phyloP scores from a whole-genome alignment of 1,140 invertebrate genomes.

The Coelopa frigida region DNA sequence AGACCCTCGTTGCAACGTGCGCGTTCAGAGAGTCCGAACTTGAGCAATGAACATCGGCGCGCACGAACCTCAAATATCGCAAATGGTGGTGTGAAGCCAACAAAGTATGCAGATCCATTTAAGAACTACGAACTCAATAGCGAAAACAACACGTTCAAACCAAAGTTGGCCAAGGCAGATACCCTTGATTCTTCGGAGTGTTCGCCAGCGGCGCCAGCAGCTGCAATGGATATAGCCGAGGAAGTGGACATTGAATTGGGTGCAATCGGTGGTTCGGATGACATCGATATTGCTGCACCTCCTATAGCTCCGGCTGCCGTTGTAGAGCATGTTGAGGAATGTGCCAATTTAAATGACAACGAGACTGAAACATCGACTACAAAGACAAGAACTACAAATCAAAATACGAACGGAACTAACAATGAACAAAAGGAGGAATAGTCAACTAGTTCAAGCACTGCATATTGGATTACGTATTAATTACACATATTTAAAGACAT shows the following conservation, averaged over 20 bases:
- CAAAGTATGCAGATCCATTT: slow-evolving; percentile 28
- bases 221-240: not conserved
- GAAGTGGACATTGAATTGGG: not conserved
- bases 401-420: slow-evolving; percentile 4
- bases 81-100: not conserved
- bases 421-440: slow-evolving; percentile 9
- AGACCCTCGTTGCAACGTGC: slow-evolving; percentile 34
- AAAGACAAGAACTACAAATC: slow-evolving; percentile 16
- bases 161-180: slow-evolving; percentile 20
- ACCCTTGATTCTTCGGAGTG: not conserved
- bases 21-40: slow-evolving; percentile 38
- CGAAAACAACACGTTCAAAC: slow-evolving; percentile 40
- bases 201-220: not conserved
- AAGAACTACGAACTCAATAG: slow-evolving; percentile 39
- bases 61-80: slow-evolving; percentile 14
- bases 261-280: not conserved
- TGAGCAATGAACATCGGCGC: slow-evolving; percentile 37
- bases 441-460: too few relatives aligned
- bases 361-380: slow-evolving; percentile 24
- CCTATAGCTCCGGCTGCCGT: slow-evolving; percentile 13
- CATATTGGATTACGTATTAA: too few relatives aligned
- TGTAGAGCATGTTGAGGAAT: slow-evolving; percentile 18
- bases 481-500: too few relatives aligned
- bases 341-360: slow-evolving; percentile 26
- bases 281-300: not conserved